Percentiles rank a stretch among this genome's conserved stretches.
Conservation (phyloP, 1,140 invertebrate genomes). For the Heliconius melpomene region DNA sequence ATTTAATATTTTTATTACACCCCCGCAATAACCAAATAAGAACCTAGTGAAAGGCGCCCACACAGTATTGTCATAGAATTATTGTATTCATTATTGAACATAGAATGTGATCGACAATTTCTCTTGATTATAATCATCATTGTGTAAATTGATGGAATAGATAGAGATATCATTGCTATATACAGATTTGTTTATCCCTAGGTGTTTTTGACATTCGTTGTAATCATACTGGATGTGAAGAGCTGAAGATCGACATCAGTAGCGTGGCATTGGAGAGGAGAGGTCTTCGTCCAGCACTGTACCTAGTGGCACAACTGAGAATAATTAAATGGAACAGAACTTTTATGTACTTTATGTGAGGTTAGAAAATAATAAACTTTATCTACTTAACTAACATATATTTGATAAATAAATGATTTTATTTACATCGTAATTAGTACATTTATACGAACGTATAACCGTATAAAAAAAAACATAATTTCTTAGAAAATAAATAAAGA, state of each 20-base stretch:
- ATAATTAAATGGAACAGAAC: no score
- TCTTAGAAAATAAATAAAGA: neutral
- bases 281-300: no score
- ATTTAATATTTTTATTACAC: neutral
- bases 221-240: neutral
- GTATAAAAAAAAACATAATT: neutral
- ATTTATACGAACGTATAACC: neutral
- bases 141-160: neutral
- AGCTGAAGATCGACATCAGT: no score
- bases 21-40: neutral
- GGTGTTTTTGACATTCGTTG: neutral
- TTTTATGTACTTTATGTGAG: no score
- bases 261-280: no score
- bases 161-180: neutral
- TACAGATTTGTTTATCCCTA: neutral
- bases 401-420: no score
- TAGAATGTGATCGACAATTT: conserved; percentile 4
- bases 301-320: no score
- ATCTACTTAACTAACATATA: no score
- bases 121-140: conserved; percentile 10
- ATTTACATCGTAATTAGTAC: no score
- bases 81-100: neutral
- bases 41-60: neutral
- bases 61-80: conserved; percentile 4
- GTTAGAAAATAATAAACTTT: no score